Evolutionary conservation across 2,888 invertebrate genomes (phyloP).

Genomic region (Agelastica alni): DNA sequence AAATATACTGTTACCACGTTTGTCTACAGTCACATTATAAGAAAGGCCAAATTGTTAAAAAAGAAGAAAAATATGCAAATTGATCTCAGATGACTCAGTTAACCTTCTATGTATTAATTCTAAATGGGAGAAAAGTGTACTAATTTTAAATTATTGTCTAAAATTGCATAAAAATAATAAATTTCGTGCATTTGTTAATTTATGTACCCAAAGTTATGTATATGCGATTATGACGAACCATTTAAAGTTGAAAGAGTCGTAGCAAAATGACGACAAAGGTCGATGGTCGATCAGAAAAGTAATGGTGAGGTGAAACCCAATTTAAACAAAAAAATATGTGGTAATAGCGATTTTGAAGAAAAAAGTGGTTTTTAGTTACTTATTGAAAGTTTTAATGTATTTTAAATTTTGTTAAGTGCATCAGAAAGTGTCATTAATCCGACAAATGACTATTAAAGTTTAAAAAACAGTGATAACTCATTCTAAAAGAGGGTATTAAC

Average conservation of each 20-base stretch:
- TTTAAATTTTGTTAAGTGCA: slow-evolving; percentile 13
- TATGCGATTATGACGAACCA: not conserved
- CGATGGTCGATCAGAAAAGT: slow-evolving; percentile 51
- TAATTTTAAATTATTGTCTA: slow-evolving; percentile 2
- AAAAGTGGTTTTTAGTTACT: slow-evolving; percentile 52
- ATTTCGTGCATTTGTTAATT: not conserved
- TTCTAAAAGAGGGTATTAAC: slow-evolving; percentile 67
- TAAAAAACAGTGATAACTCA: slow-evolving; percentile 42
- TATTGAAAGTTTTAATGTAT: slow-evolving; percentile 36
- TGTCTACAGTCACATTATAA: no score
- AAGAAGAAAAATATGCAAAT: slow-evolving; percentile 12
- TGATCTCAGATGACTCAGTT: slow-evolving; percentile 13
- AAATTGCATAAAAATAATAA: not conserved
- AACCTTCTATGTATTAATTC: slow-evolving; percentile 9
- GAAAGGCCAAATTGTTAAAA: no score
- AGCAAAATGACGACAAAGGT: slow-evolving; percentile 11
- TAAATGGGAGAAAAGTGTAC: slow-evolving; percentile 8
- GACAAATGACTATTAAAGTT: slow-evolving; percentile 51
- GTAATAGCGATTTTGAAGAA: slow-evolving; percentile 49
- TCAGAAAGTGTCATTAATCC: slow-evolving; percentile 38
- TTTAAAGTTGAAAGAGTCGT: slow-evolving; percentile 2
- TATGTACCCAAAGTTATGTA: not conserved
- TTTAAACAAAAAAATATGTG: slow-evolving; percentile 65
- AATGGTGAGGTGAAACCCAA: slow-evolving; percentile 61
- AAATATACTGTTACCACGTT: no score